phyloP scores from a whole-genome alignment of 2,797 vertebrate species.

The Muscicapa striata region DNA sequence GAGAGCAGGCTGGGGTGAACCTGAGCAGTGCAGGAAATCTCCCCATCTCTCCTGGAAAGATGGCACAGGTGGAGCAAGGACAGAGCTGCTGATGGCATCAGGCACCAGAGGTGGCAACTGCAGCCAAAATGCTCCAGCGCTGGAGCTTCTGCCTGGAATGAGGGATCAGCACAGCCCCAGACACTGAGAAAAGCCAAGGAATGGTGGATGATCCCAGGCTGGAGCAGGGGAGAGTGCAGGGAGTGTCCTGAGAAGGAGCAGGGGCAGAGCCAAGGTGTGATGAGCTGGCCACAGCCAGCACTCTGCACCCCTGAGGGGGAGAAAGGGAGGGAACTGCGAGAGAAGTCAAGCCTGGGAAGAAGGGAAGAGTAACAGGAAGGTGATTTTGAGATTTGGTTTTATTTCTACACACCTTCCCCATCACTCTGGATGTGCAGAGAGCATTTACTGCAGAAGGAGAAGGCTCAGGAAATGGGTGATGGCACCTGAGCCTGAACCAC shows the following conservation, averaged over 20 bases:
- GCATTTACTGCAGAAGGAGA: neutral
- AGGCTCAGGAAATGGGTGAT: neutral
- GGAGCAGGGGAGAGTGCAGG: neutral
- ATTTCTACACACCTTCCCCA: neutral
- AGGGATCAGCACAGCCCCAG: neutral
- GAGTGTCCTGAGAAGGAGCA: neutral
- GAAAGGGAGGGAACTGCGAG: neutral
- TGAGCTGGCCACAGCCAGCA: neutral
- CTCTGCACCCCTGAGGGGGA: neutral
- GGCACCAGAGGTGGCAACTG: neutral
- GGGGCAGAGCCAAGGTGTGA: neutral
- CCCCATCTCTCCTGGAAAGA: neutral
- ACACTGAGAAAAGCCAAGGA: neutral
- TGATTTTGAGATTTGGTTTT: neutral
- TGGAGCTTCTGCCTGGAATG: accelerated
- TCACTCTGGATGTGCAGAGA: neutral
- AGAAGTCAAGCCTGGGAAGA: neutral
- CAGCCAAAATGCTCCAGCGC: accelerated
- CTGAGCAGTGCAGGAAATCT: neutral
- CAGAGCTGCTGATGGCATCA: neutral
- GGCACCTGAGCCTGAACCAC: neutral
- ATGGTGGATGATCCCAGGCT: neutral
- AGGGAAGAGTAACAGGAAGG: neutral
- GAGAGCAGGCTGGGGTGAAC: accelerated
- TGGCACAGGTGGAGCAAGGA: neutral